Base-by-base conservation (phyloP, 2,113 vertebrate species). In the Lonchura striata region DNA sequence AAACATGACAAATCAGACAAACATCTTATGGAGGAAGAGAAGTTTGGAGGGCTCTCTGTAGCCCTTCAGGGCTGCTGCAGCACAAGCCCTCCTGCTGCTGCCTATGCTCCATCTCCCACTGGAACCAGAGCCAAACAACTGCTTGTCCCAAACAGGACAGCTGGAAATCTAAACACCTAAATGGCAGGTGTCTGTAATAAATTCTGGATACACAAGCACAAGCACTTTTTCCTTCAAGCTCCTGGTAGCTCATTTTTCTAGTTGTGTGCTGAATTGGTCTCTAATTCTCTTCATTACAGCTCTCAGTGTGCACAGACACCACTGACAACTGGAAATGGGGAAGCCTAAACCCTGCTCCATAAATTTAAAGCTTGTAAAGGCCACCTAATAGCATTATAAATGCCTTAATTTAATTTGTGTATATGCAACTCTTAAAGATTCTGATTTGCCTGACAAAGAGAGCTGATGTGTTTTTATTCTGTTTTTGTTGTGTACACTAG, bases 321-420 rank as follows among this genome's bases (percentile, higher is more conserved):
- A 60, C 60, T 56, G 52, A 60, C 52, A 95, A 60, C 12, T 70
- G 75, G 68, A 80, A 91, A 96, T 2, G 22, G 33, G 75, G 93
- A 88, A 95, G 61, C 44, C 39, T 47, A 89, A 89, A 57, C 31
- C 25, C 60, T 88, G 46, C 9, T 76, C 89, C 64, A 41, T 95
- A 88, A 94, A 94, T 86, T 33, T 82, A 84, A 94, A 79, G 65
- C 28, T 64, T 90, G 65, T 70, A 94, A 96, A 95, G 81, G 68
- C 86, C 89, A 79, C 35, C 57, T 93, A 94, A 95, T 57, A 82
- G n/a, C 81, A 90, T 91, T 92, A 88, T 54, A 93, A 86, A 86
- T 82, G 95, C 93, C 88, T 93, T 89, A 84, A 95, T 94, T 92
- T 93, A 66, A 93, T 95, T 95, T 92, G 88, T 5, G 10, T 96